Evolutionary conservation across 2,113 vertebrate genomes (phyloP), one percentile per base, ranked within the genome.

Genomic region (Pedetes capensis): DNA sequence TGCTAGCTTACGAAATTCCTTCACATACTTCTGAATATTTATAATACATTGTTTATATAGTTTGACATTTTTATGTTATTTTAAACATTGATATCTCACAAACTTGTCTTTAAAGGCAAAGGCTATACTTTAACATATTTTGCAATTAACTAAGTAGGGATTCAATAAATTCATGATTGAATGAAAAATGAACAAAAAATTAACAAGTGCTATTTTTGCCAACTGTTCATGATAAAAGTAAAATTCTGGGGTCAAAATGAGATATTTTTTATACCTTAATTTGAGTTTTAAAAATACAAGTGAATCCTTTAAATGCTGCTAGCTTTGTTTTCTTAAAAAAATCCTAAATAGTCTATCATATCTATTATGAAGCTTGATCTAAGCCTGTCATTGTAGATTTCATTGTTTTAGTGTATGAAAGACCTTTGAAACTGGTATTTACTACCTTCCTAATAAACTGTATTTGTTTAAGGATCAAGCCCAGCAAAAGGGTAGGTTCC

Each of bases 281-380:
- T 88, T 86, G 44, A 83, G 49, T 72, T 79, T 89, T 76, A 10
- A n/a, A 53, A 72, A 47, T 59, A 42, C 2, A 90, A 88, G 61
- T 89, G 9, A 91, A 93, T 57, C 63, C 11, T 81, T 83, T 81
- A 79, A 49, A 72, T 68, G 16, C 0, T 32, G 20, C 25, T 71
- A 93, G 71, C 3, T 51, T 95, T 85, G 89, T 85, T 86, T 92
- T 92, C 95, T 92, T 75, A 90, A 96, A 55, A 75, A 6, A 68
- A 16, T 92, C 89, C 22, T 64, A 89, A 86, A 82, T 59, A 78
- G 23, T 14, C 61, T 80, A 91, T 44, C 85, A 68, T 16, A 90
- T 55, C 14, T 97, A 75, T 82, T 89, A 94, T 90, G 51, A 92
- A 93, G 25, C 17, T 88, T 39, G 68, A 84, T 32, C 49, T 74